These are phyloP conservation scores for Caenorhabditis sp. DNA, from an alignment of 2,888 invertebrate genomes.

Conservation along the genomic window DNA sequence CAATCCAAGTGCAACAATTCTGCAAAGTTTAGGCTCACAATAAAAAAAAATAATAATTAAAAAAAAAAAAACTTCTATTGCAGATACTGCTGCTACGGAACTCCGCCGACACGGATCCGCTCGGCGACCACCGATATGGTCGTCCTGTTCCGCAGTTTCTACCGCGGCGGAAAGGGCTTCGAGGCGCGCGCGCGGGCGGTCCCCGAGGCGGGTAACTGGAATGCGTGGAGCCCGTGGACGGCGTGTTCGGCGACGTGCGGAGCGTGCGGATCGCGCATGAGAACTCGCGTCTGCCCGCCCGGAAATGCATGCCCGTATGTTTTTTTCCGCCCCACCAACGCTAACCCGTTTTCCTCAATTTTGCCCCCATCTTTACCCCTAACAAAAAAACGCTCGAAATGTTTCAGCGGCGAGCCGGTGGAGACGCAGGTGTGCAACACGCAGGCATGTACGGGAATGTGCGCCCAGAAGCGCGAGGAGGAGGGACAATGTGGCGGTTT, in stretches of 20 bases:
- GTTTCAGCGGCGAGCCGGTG: conserved; percentile 75
- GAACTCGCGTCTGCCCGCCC: conserved; percentile 73
- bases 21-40: too few species aligned
- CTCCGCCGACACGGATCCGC: conserved; percentile 74
- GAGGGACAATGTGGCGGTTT: conserved; percentile 77
- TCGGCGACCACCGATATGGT: conserved; percentile 79
- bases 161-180: conserved; percentile 78
- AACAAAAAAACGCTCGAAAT: not conserved
- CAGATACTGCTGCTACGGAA: conserved; percentile 79
- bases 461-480: conserved; percentile 71
- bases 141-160: conserved; percentile 79
- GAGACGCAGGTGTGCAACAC: conserved; percentile 77
- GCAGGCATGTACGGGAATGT: conserved; percentile 76
- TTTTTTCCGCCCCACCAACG: too few species aligned
- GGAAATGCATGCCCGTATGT: conserved; percentile 74
- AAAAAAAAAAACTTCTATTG: too few species aligned
- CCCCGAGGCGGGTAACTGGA: conserved; percentile 68
- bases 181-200: conserved; percentile 75
- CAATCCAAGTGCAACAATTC: too few species aligned
- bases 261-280: conserved; percentile 75
- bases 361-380: not conserved
- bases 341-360: too few species aligned
- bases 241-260: conserved; percentile 78
- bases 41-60: too few species aligned
- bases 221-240: conserved; percentile 74